Conservation (phyloP, 2,888 invertebrate species). For the Philereme vetulata region DNA sequence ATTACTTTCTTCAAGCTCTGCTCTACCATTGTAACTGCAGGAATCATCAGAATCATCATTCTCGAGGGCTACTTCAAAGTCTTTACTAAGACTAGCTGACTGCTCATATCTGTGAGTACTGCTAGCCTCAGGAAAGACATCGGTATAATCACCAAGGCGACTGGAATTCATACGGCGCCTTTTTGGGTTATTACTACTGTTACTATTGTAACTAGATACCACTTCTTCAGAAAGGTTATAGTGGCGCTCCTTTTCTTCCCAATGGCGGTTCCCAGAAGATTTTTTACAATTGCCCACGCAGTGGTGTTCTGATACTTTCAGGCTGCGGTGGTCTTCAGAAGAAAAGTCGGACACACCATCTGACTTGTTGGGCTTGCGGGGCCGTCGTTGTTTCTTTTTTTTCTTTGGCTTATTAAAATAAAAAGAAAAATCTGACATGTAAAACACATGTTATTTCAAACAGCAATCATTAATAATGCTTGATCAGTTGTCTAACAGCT, state of each 20-base stretch:
- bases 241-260: not conserved
- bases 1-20: constrained; percentile 1
- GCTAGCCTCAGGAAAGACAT: constrained; percentile 5
- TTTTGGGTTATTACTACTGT: constrained; percentile 1
- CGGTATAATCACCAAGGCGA: constrained; percentile 18
- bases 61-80: not conserved
- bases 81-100: not conserved
- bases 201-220: not conserved
- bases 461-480: no score
- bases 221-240: not conserved
- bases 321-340: not conserved
- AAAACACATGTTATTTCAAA: constrained; percentile 8
- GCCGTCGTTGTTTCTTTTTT: constrained; percentile 1
- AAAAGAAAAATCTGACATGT: constrained; percentile 23
- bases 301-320: not conserved
- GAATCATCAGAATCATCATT: constrained; percentile 3
- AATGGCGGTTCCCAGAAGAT: not conserved
- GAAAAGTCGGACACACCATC: constrained; percentile 1
- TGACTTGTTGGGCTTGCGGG: not conserved
- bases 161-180: constrained; percentile 5
- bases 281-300: not conserved
- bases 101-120: not conserved
- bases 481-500: no score
- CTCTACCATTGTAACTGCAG: not conserved
- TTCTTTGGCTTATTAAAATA: constrained; percentile 18